Evolutionary conservation across 2,797 vertebrate species (phyloP), one percentile per base, ranked within the genome.

Genomic region (Hydrophis major): DNA sequence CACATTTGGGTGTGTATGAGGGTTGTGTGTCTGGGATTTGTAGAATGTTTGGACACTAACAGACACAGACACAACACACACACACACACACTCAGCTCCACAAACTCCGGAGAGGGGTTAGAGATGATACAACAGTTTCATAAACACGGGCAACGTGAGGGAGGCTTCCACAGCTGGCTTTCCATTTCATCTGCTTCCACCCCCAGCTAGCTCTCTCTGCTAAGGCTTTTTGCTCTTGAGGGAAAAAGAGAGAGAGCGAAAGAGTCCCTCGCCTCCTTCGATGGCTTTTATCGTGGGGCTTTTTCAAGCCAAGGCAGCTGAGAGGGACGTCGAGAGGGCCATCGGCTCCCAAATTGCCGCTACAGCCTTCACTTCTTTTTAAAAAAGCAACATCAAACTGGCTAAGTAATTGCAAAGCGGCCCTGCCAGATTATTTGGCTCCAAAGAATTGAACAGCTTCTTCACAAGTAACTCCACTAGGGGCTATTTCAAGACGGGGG

Each of bases 231-330:
- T 22, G 8, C 69, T 22, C 69, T 42, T 42, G 69, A n/a, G 63
- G 22, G 28, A 28, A 63, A 0, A 11, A 0, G 4, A 10, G 1
- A 53, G 50, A 53, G 8, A 50, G 3, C 0, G 2, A 2, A 32
- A 18, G 32, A 32, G 63, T 20, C 2, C 3, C 6, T 18, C 8
- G 16, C 32, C 32, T 8, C n/a, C 32, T 37, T 37, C 16, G 6
- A 3, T 7, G 6, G n/a, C 14, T 74, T 74, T 74, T 74, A 37
- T 74, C 16, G 1, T 2, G 11, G 6, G 14, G n/a, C 2, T 18
- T 66, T 66, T 37, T 37, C 66, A 1, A 37, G 69, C 32, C 20
- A 10, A 78, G 18, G 32, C 69, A 2, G 37, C 32, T 78, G 4
- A 20, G 16, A 42, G 32, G 69, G 69, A 42, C 1, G 32, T 32